Evolutionary conservation across 2,888 invertebrate genomes (phyloP).

Genomic region (Carpatolechia fugitivella): DNA sequence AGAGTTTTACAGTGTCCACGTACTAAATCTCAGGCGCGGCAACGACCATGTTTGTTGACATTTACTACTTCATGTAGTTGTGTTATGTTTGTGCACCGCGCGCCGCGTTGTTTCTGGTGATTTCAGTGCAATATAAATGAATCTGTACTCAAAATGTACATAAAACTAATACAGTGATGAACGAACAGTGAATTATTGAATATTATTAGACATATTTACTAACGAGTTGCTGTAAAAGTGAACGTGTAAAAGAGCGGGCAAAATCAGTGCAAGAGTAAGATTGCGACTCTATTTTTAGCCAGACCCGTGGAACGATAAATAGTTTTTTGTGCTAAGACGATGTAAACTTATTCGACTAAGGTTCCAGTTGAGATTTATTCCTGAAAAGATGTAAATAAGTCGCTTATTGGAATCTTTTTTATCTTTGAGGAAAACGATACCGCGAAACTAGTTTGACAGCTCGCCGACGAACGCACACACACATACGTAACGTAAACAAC

Average conservation of each 20-base stretch:
- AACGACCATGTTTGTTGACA: slow-evolving; percentile 43
- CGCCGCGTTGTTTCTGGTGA: slow-evolving; percentile 58
- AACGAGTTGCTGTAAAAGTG: slow-evolving; percentile 46
- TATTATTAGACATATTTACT: slow-evolving; percentile 33
- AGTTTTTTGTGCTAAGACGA: slow-evolving; percentile 35
- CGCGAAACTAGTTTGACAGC: slow-evolving; percentile 75
- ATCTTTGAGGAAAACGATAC: slow-evolving; percentile 43
- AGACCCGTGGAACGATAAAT: slow-evolving; percentile 52
- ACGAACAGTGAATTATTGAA: slow-evolving; percentile 39
- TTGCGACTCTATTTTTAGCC: slow-evolving; percentile 67
- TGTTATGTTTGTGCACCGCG: slow-evolving; percentile 44
- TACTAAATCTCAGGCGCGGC: slow-evolving; percentile 20
- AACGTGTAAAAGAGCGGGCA: slow-evolving; percentile 63
- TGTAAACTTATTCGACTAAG: slow-evolving; percentile 28
- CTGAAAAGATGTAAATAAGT: slow-evolving; percentile 26
- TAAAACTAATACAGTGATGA: slow-evolving; percentile 37
- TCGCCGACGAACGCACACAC: slow-evolving; percentile 33
- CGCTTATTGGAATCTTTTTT: slow-evolving; percentile 36
- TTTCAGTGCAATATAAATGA: slow-evolving; percentile 40
- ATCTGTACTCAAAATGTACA: slow-evolving; percentile 37
- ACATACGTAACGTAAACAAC: slow-evolving; percentile 40
- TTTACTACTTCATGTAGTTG: slow-evolving; percentile 46
- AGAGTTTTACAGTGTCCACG: background rate
- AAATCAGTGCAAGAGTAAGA: slow-evolving; percentile 53
- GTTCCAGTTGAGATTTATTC: slow-evolving; percentile 34